Base-by-base conservation (phyloP, 2,888 invertebrate species). In the Parasteatoda lunata region DNA sequence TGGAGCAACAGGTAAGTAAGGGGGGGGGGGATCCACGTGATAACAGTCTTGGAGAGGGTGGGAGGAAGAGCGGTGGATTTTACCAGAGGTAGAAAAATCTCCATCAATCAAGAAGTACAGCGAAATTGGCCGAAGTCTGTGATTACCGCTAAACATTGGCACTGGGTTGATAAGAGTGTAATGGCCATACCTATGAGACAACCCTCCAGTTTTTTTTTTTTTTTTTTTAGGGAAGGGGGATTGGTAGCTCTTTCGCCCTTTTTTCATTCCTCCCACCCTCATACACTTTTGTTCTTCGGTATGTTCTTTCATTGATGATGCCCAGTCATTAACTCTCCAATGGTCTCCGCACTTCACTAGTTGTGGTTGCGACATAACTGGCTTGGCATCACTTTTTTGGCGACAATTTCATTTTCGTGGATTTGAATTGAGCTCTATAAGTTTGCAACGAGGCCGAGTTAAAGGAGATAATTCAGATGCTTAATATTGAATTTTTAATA, bases 131-230 rank as follows among this genome's bases (percentile, higher is more conserved):
- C 83, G 64, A 76, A 83, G 78, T 83, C 81, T 88, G 88, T 88
- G 88, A 88, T 88, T 88, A 88, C 83, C 83, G 77, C 88, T 88
- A 88, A 88, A 88, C 88, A 88, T 88, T 88, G 88, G 88, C 88
- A 88, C 88, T 82, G 76, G 75, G 75, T 76, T 78, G 83, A 83
- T 83, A 88, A 83, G 83, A 79, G 78, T 75, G 83, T 75, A 82
- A 81, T 85, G 80, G 85, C 80, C 75, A 66, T 72, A 30, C 75
- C 70, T 79, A 65, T 11, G 51, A 59, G 81, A 66, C 52, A 47
- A 15, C 72, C 54, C 72, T 73, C 69, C 51, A 49, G 59, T 69
- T 64, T 59, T 69, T 59, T 59, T 59, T 59, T 54, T 69, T 64
- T 59, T 69, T 59, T 59, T 59, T 13, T 5, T 6, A 48, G 65